A percentile compares a stretch with the other conserved stretches of the same genome.
phyloP scores from a whole-genome alignment of 2,113 vertebrate species.

The Sminthopsis crassicaudata region DNA sequence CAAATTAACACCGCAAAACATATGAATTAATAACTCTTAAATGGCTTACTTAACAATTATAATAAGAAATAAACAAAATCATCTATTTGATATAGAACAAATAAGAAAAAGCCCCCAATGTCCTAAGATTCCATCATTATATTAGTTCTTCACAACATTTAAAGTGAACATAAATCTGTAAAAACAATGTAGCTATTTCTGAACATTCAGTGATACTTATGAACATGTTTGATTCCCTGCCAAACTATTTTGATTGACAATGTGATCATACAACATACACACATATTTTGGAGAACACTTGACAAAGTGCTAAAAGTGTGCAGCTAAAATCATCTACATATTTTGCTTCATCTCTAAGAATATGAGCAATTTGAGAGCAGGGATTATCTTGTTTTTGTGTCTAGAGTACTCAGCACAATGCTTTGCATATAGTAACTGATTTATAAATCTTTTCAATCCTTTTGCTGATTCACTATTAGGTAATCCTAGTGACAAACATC shows the following conservation, averaged over 20 bases:
- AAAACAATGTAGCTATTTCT: slow-evolving; percentile 47
- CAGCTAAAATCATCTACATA: background rate
- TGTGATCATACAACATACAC: slow-evolving; percentile 29
- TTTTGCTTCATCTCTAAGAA: background rate
- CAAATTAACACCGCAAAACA: slow-evolving; percentile 71
- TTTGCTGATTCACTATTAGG: background rate
- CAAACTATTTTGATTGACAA: slow-evolving; percentile 15
- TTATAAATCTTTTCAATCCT: background rate
- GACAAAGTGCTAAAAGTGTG: background rate
- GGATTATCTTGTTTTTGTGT: background rate
- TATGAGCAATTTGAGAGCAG: background rate
- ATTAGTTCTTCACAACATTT: slow-evolving; percentile 64
- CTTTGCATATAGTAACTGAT: background rate
- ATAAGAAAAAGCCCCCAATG: slow-evolving; percentile 64
- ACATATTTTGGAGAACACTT: background rate
- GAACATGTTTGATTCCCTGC: slow-evolving; percentile 52
- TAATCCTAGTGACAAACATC: background rate
- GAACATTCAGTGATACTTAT: slow-evolving; percentile 50
- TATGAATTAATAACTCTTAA: slow-evolving; percentile 71
- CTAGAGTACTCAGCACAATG: background rate
- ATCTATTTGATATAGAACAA: slow-evolving; percentile 43
- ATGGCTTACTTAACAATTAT: slow-evolving; percentile 70
- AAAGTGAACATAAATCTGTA: slow-evolving; percentile 64
- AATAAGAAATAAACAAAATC: slow-evolving; percentile 68
- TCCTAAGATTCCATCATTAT: slow-evolving; percentile 46